phyloP scores from a whole-genome alignment of 2,797 vertebrate species.

The Acrossocheilus wenchowensis region DNA sequence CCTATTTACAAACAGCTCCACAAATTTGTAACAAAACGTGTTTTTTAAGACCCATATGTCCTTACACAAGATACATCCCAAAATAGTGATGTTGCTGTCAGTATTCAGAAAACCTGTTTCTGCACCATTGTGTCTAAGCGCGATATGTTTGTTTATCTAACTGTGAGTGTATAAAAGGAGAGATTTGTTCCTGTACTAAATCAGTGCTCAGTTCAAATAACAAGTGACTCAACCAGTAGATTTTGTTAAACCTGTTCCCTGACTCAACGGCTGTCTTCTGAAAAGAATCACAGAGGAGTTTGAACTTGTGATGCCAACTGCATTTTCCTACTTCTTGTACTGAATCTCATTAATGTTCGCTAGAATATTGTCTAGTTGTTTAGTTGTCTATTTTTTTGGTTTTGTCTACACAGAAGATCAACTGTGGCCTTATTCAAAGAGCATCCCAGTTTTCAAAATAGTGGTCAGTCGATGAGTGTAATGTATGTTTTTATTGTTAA shows the following conservation, averaged over 20 bases:
- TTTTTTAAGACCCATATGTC: neutral
- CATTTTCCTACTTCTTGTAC: neutral
- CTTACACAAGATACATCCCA: neutral
- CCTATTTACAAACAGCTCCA: neutral
- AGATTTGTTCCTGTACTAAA: constrained; percentile 42
- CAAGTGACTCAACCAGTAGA: constrained; percentile 49
- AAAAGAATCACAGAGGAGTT: constrained; percentile 18
- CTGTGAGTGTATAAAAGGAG: constrained; percentile 4
- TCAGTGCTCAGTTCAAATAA: constrained; percentile 47
- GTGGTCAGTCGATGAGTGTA: neutral
- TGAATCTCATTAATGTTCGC: neutral
- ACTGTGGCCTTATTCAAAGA: neutral
- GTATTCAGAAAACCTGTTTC: constrained; percentile 23
- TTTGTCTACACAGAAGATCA: neutral
- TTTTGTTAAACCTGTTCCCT: constrained; percentile 54
- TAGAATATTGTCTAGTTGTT: neutral
- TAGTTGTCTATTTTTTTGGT: neutral
- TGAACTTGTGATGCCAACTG: neutral
- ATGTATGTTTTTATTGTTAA: neutral
- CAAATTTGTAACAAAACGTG: neutral
- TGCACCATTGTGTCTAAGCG: neutral
- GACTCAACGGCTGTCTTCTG: constrained; percentile 33
- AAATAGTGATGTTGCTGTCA: neutral
- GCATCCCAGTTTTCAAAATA: neutral
- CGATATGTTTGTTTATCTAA: constrained; percentile 11